Conservation (phyloP, 2,113 vertebrate species). For the Lampris megalopsis region DNA sequence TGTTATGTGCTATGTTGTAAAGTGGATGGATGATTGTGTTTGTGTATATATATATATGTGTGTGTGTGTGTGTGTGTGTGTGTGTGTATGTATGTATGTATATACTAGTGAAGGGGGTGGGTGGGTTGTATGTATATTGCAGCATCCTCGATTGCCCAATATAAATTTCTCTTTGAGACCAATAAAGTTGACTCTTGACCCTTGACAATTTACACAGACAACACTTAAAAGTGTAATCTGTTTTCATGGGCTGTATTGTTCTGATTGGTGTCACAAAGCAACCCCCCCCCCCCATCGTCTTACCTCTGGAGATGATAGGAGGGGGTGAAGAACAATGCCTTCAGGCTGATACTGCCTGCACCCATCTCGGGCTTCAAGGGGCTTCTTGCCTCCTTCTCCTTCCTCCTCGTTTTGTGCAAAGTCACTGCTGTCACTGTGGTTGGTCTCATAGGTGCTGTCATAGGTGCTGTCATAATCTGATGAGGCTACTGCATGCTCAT, state of each 20-base stretch:
- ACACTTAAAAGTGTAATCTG: too few species aligned
- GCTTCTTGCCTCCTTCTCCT: slow-evolving; percentile 81
- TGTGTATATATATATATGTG: too few species aligned
- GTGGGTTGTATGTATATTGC: too few species aligned
- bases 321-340: slow-evolving; percentile 76
- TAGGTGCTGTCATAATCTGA: slow-evolving; percentile 92
- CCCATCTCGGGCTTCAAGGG: slow-evolving; percentile 53
- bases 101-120: too few species aligned
- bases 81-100: too few species aligned
- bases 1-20: too few species aligned
- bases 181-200: too few species aligned
- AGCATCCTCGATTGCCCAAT: too few species aligned
- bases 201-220: too few species aligned
- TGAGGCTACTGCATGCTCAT: slow-evolving; percentile 88
- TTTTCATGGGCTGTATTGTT: background rate
- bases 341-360: slow-evolving; percentile 74
- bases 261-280: background rate
- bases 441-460: slow-evolving; percentile 91
- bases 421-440: slow-evolving; percentile 97
- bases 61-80: too few species aligned
- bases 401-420: slow-evolving; percentile 94
- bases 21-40: too few species aligned
- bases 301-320: slow-evolving; percentile 79
- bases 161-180: too few species aligned
- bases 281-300: background rate